Evolutionary conservation across 2,113 vertebrate species (phyloP), one percentile per base, ranked within the genome.

Genomic region (Perca flavescens): DNA sequence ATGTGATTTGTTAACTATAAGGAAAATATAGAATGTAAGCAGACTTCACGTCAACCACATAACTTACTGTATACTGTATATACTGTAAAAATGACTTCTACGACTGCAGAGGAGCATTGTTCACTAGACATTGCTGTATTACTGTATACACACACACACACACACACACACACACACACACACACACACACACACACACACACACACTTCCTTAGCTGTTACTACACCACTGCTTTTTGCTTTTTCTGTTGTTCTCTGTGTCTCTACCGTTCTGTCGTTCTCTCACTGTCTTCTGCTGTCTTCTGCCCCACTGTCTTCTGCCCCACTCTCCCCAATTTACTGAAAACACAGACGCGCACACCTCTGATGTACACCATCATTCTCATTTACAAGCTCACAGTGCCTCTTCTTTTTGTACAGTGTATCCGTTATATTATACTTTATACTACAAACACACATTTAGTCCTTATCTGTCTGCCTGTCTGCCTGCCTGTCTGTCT

Each of bases 191-290:
- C 25, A 25, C 25, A 25, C 25, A 25, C 25, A 74, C 28, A 66
- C 54, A 68, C 50, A 47, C 62, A 66, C 43, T 72, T 67, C 67
- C 60, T 66, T 34, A 58, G 71, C 60, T 65, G 31, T 58, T 28
- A 3, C n/a, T 46, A 63, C 28, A 52, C 13, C 40, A 25, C 17
- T 60, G 17, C 14, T 66, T 28, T 70, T 56, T 63, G 12, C 36
- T 49, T 25, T 50, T 50, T 69, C 9, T 46, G n/a, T 28, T 5
- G 1, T 52, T 53, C 1, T 60, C 21, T 22, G 28, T 34, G 5
- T 72, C 49, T 50, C 40, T 28, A 19, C 17, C 3, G 52, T 15
- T 11, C 60, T 46, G 4, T 65, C 19, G n/a, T 34, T 76, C 66
- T 56, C n/a, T 61, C 52, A 53, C 13, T 21, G 46, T 63, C 60